Base-by-base conservation (phyloP, 2,888 invertebrate genomes). In the Tetheella fluctuosa region DNA sequence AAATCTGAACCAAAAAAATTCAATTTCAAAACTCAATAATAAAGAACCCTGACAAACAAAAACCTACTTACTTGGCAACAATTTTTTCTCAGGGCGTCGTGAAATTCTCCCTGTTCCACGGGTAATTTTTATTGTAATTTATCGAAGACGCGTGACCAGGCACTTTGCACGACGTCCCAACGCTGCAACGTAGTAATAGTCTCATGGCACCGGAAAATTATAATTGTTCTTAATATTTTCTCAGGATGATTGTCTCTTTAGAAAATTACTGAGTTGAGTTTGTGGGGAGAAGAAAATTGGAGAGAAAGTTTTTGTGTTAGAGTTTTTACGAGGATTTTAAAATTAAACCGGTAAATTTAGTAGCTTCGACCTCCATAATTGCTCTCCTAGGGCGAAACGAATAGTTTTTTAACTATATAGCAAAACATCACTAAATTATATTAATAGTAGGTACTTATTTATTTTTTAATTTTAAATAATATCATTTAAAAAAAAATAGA, bases 111-210 rank as follows among this genome's bases (percentile, higher is more conserved):
- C 78, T 75, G 79, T 79, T 83, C 78, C 69, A 75, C 73, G 83
- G 84, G 85, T 84, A 86, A 80, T 85, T 90, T 89, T 90, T 88
- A 86, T 88, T 84, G 83, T 90, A 89, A 92, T 91, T 91, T 92
- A 91, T 91, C 73, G 90, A 79, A 71, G 76, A 80, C 80, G 79
- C 91, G 91, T 91, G 91, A 91, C 91, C 85, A 82, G 85, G 87
- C 91, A 83, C 81, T 83, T 84, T 79, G 76, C 75, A 73, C 79
- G 74, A 75, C 61, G 74, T 75, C 75, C 70, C 42, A 70, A 73
- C 74, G 64, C 69, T 62, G 68, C 42, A 70, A 73, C 74, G 64
- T 68, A 62, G 68, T 81, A 83, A 85, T 82, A 78, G 81, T 78
- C 70, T 77, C 74, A 65, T 68, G 66, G 72, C 76, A 77, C 73